Base-by-base conservation (phyloP, 2,888 invertebrate genomes). In the Beris morrisii region DNA sequence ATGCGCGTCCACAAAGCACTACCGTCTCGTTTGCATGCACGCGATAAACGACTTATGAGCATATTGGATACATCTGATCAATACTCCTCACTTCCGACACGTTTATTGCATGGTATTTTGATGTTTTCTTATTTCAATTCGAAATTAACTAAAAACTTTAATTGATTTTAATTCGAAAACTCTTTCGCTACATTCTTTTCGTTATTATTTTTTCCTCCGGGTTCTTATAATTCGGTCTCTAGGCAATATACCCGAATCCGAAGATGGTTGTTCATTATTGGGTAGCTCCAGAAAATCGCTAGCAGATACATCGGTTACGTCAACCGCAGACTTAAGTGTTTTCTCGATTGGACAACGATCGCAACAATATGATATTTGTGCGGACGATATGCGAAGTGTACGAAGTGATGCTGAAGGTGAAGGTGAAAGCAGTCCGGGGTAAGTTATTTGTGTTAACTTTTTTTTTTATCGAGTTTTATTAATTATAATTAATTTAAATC, bases 301-400 rank as follows among this genome's bases (percentile, higher is more conserved):
- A 68, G 91, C 92, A 15, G 92, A 91, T 77, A 92, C 92, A 28
- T 91, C 91, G 73, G 90, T 92, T 63, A 92, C 92, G 38, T 92
- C 91, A 59, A 92, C 92, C 0, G 91, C 92, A 0, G 91, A 92
- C 78, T 83, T 92, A 67, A 90, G 90, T 73, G 90, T 91, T 71
- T 90, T 92, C 81, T 90, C 89, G 22, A 87, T 87, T 74, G 89
- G 72, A n/a, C 72, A 71, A 68, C 56, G 70, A 56, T 72, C 72
- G n/a, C 71, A 72, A 58, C 72, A 71, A 48, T 69, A 66, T 64
- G 73, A 72, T 58, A 71, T 71, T 15, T 70, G 70, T 59, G 58
- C 67, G 5, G 71, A 72, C 55, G 71, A 73, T 69, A 66, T 67
- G 38, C 68, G 64, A 55, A 71, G 69, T 64, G 65, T 69, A 30